A percentile compares a stretch with the other conserved stretches of the same genome.
Conservation (phyloP, 2,888 invertebrate genomes). For the Chalcis sispes region DNA sequence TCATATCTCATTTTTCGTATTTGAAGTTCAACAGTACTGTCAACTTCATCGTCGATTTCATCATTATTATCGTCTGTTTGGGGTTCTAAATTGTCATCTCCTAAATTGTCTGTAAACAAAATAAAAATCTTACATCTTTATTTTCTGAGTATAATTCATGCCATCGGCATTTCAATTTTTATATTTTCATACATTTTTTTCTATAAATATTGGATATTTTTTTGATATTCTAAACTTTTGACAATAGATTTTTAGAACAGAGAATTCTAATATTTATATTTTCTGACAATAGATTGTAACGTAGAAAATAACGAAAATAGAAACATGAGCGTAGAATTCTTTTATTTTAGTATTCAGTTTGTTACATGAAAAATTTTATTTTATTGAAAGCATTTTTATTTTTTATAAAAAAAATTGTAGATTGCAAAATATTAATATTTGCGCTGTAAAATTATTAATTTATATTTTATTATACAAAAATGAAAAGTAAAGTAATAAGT, state of each 20-base stretch:
- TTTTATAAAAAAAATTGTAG: too few species aligned
- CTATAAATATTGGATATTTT: conserved; percentile 4
- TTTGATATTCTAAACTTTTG: not conserved
- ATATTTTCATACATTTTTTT: conserved; percentile 14
- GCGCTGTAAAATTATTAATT: too few species aligned
- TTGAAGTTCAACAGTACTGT: conserved; percentile 84
- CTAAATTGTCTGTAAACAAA: conserved; percentile 71
- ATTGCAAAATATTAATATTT: too few species aligned
- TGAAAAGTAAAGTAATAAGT: too few species aligned
- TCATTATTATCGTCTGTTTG: conserved; percentile 68
- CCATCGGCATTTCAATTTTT: not conserved
- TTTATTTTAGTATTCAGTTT: too few species aligned
- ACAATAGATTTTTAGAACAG: not conserved
- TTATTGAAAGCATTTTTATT: too few species aligned
- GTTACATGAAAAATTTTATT: too few species aligned
- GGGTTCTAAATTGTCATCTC: conserved; percentile 73
- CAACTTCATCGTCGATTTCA: conserved; percentile 77
- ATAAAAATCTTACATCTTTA: conserved; percentile 7
- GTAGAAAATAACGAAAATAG: too few species aligned
- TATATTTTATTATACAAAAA: too few species aligned
- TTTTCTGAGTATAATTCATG: not conserved
- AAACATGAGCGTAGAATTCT: too few species aligned
- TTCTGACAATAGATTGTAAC: too few species aligned
- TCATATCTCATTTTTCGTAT: conserved; percentile 89
- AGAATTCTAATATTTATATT: too few species aligned